Evolutionary conservation across 2,888 invertebrate species (phyloP).

Genomic region (Zygothrica quintamaculata): DNA sequence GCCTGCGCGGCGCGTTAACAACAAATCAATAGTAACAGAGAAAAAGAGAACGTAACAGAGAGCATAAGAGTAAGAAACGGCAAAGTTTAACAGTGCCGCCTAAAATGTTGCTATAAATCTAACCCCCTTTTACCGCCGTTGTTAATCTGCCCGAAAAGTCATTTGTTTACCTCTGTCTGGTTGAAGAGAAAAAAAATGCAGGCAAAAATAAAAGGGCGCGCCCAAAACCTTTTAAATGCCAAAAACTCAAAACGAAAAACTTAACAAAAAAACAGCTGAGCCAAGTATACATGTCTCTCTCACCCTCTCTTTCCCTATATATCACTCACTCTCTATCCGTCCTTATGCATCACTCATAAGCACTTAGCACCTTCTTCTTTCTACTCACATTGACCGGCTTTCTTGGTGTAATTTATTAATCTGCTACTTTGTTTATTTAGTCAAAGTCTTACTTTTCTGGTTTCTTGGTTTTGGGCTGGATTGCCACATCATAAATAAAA

Average conservation of each 20-base stretch:
- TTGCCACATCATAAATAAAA: constrained; percentile 39
- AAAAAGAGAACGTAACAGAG: constrained; percentile 7
- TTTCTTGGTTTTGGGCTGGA: constrained; percentile 1
- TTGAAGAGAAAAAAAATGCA: constrained; percentile 21
- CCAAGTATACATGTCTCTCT: constrained; percentile 13
- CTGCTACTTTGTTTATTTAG: constrained; percentile 53
- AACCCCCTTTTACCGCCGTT: constrained; percentile 17
- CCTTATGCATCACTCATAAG: not conserved
- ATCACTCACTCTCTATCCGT: not conserved
- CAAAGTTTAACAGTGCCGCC: constrained; percentile 63
- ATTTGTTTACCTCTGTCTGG: constrained; percentile 65
- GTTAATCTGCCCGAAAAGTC: constrained; percentile 37
- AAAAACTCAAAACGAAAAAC: constrained; percentile 34
- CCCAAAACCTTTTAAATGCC: constrained; percentile 44
- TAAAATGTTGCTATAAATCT: constrained; percentile 65
- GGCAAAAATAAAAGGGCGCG: constrained; percentile 66
- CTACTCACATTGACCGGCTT: constrained; percentile 39
- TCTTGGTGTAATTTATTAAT: constrained; percentile 57
- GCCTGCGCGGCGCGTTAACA: constrained; percentile 59
- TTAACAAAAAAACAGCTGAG: constrained; percentile 38
- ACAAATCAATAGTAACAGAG: constrained; percentile 64
- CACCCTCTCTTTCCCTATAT: not conserved
- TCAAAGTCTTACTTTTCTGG: constrained; percentile 23
- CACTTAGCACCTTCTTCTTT: too few relatives aligned
- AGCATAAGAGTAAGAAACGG: not conserved